Conservation (phyloP, 2,797 vertebrate genomes). For the Lateolabrax maculatus region DNA sequence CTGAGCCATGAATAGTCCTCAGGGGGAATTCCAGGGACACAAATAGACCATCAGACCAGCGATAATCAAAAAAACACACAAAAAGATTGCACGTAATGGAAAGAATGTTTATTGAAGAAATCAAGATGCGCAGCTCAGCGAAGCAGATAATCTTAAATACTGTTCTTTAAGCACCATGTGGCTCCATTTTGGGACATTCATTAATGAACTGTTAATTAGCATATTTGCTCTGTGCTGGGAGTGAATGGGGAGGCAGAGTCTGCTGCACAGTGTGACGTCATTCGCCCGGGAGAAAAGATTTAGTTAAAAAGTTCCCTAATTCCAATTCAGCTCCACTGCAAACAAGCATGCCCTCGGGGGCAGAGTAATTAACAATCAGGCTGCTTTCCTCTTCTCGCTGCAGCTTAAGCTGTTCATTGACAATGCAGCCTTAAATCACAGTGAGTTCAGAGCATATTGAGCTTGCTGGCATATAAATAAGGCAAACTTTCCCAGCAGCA, state of each 20-base stretch:
- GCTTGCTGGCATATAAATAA: slow-evolving; percentile 20
- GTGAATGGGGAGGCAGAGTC: slow-evolving; percentile 31
- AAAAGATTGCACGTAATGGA: slow-evolving; percentile 25
- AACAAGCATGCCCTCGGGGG: slow-evolving; percentile 51
- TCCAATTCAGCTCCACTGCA: slow-evolving; percentile 52
- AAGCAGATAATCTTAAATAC: slow-evolving; percentile 37
- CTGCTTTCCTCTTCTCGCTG: slow-evolving; percentile 29
- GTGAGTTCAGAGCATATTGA: slow-evolving; percentile 21
- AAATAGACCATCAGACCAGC: slow-evolving; percentile 53
- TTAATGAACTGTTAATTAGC: slow-evolving; percentile 54
- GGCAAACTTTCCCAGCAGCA: slow-evolving; percentile 12
- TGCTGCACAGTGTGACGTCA: slow-evolving; percentile 55
- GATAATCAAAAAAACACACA: slow-evolving; percentile 13
- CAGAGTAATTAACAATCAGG: slow-evolving; percentile 58
- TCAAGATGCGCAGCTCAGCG: slow-evolving; percentile 8
- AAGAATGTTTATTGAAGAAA: slow-evolving; percentile 25
- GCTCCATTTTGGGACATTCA: slow-evolving; percentile 43
- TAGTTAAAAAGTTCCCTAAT: slow-evolving; percentile 53
- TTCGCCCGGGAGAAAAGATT: slow-evolving; percentile 42
- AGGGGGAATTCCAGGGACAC: slow-evolving; percentile 60
- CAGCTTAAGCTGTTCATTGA: slow-evolving; percentile 37
- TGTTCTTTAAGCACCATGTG: slow-evolving; percentile 40
- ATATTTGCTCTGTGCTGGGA: slow-evolving; percentile 37
- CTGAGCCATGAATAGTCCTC: slow-evolving; percentile 40
- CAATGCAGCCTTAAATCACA: slow-evolving; percentile 34